phyloP scores from a whole-genome alignment of 2,797 vertebrate genomes.

The Chelmon rostratus region DNA sequence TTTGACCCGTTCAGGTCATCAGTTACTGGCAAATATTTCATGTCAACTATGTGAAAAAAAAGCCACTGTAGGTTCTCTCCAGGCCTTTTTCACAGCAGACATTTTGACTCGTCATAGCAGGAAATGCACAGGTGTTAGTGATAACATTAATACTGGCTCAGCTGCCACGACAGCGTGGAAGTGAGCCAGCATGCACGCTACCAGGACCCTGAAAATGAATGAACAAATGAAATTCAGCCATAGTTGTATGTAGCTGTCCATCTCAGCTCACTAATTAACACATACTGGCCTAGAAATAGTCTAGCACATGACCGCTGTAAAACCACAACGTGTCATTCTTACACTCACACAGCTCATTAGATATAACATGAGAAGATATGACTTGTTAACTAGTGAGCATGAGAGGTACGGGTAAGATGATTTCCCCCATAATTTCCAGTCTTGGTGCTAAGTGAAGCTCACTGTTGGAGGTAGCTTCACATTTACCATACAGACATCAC shows the following conservation, averaged over 20 bases:
- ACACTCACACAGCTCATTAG: neutral
- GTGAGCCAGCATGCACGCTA: neutral
- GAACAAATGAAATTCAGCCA: neutral
- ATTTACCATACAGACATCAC: too few relatives aligned
- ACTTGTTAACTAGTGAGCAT: neutral
- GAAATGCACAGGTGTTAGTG: too few relatives aligned
- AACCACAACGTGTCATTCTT: neutral
- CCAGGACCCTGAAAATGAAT: too few relatives aligned
- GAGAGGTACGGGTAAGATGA: too few relatives aligned
- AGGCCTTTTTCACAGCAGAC: neutral
- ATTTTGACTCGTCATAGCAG: neutral
- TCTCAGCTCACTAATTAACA: neutral
- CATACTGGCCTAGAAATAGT: neutral
- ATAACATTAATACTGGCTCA: too few relatives aligned
- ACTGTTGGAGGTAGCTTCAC: too few relatives aligned
- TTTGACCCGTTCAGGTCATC: neutral
- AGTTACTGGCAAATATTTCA: neutral
- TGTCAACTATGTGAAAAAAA: neutral
- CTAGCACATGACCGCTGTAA: too few relatives aligned
- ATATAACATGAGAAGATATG: neutral
- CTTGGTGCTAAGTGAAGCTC: too few relatives aligned
- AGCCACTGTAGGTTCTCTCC: neutral
- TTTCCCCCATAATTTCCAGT: too few relatives aligned
- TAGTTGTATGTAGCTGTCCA: too few relatives aligned
- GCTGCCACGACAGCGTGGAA: neutral